Base-by-base conservation (phyloP, 2,888 invertebrate species). In the Drosophila neotestacea region DNA sequence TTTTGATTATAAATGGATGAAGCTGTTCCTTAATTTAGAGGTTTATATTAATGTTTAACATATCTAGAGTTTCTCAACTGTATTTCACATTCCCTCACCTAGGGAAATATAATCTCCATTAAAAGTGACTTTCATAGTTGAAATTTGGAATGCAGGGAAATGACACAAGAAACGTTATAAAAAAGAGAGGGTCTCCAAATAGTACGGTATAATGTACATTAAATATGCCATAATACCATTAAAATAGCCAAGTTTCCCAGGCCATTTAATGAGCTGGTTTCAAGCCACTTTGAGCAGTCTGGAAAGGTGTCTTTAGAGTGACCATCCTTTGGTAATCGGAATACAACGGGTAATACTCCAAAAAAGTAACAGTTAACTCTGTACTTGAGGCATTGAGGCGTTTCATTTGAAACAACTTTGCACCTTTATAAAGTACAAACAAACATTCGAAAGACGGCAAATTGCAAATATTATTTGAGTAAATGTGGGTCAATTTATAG, bases 341-440 rank as follows among this genome's bases (percentile, higher is more conserved):
- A 42, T 22, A 42, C 10, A 10, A 42, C 42, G 22, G 48, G 72
- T 48, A 68, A 64, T 64, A 32, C 30, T 48, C 34, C 34, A 34
- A 62, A 77, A 79, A 77, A 74, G 70, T 72, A 77, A 74, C 58
- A 68, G 72, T 69, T 51, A 69, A 34, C 50, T 56, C 13, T 10
- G 48, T 51, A 64, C 52, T 73, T 56, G 52, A 69, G 65, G 72
- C 81, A 84, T 69, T 81, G 64, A 81, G 73, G 80, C 84, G 73
- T 81, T 87, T 67, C 66, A 72, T 75, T 70, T 64, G 52, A 38
- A 73, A 52, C 68, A 62, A 59, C 38, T 78, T 78, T 71, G 56
- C 67, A 78, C 67, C 69, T 81, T 10, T 30, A 16, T 11, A 30
- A 62, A 55, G 61, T 54, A 38, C 54, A 44, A 54, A 54, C 9